phyloP scores from a whole-genome alignment of 1,140 invertebrate species.

The Grapholita molesta region DNA sequence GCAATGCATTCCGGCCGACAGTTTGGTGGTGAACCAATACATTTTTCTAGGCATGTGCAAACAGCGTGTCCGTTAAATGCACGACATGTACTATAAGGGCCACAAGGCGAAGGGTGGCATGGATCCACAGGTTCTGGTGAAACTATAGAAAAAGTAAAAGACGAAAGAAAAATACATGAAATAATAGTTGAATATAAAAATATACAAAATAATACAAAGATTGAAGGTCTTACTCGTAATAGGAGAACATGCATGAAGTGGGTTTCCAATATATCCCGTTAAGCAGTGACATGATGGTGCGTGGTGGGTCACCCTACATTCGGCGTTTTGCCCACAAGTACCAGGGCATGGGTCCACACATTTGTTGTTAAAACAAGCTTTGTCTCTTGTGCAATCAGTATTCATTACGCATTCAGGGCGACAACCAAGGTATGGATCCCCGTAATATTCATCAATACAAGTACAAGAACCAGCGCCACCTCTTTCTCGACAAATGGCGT shows the following conservation, averaged over 20 bases:
- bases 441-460: conserved; percentile 88
- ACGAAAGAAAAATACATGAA: conserved; percentile 45
- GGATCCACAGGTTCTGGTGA: conserved; percentile 81
- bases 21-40: conserved; percentile 87
- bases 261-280: conserved; percentile 86
- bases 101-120: conserved; percentile 89
- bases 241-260: conserved; percentile 84
- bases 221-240: conserved; percentile 80
- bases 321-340: conserved; percentile 88
- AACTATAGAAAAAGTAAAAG: conserved; percentile 69
- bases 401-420: conserved; percentile 91
- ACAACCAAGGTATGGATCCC: conserved; percentile 90
- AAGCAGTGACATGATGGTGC: conserved; percentile 88
- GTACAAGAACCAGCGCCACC: conserved; percentile 88
- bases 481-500: conserved; percentile 88
- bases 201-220: conserved; percentile 54
- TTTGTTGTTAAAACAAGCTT: conserved; percentile 90
- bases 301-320: conserved; percentile 91
- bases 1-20: conserved; percentile 90
- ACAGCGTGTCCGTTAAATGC: conserved; percentile 85
- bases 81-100: conserved; percentile 88
- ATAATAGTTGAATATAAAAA: conserved; percentile 35
- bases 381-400: conserved; percentile 84
- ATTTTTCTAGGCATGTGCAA: conserved; percentile 88
- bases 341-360: conserved; percentile 90